These are phyloP conservation scores for Drosophila tripunctata DNA, from an alignment of 2,888 invertebrate genomes.

Conservation along the genomic window DNA sequence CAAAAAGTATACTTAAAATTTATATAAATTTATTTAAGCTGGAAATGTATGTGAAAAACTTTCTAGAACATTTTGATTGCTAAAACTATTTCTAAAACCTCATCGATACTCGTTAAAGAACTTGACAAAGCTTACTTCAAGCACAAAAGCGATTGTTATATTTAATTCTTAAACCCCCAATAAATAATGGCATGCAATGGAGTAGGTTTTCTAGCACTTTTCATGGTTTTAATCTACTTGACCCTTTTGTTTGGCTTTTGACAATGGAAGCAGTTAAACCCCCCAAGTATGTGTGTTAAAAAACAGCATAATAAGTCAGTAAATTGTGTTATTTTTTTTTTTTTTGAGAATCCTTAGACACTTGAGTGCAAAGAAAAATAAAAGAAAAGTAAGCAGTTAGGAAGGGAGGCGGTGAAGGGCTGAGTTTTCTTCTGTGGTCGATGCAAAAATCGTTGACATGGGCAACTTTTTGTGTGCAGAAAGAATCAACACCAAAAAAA, in stretches of 20 bases:
- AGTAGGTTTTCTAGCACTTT: not conserved
- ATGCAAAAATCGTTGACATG: conserved; percentile 51
- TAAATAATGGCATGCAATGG: not conserved
- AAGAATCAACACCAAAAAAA: too few species aligned
- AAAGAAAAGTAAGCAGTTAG: conserved; percentile 2
- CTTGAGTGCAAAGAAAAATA: conserved; percentile 28
- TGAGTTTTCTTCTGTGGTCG: too few species aligned
- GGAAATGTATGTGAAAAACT: conserved; percentile 11
- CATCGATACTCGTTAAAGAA: conserved; percentile 26
- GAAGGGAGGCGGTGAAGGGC: too few species aligned
- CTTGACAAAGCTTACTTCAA: conserved; percentile 5
- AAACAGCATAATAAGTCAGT: conserved; percentile 48
- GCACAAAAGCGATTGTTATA: not conserved
- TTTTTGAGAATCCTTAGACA: conserved; percentile 25
- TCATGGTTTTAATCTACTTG: not conserved
- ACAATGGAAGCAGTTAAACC: conserved; percentile 21
- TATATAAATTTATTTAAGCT: conserved; percentile 3
- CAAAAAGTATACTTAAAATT: not conserved
- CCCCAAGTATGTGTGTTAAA: conserved; percentile 4
- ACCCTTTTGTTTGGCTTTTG: conserved; percentile 2
- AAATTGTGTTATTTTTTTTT: conserved; percentile 42
- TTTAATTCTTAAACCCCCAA: not conserved
- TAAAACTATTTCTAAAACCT: too few species aligned
- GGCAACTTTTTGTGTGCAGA: conserved; percentile 47
- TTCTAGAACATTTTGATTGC: conserved; percentile 33